Evolutionary conservation across 2,888 invertebrate species (phyloP), one percentile per base, ranked within the genome.

Genomic region (Sipunculus nudus): DNA sequence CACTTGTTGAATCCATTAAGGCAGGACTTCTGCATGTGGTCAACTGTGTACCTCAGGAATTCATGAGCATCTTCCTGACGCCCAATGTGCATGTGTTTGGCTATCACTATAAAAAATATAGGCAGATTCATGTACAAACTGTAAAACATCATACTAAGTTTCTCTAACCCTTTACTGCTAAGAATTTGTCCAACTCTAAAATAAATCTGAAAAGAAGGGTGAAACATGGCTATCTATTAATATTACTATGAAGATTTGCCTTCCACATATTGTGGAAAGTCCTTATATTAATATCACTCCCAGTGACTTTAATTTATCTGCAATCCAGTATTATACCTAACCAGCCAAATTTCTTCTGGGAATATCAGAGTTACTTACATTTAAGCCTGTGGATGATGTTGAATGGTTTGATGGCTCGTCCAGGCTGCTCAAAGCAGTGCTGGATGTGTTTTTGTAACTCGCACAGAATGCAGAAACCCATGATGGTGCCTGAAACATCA

Each of bases 21-120:
- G 83, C 92, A 95, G 43, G 93, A 90, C 75, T 92, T 92, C 79
- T 96, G 64, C 93, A 97, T 94, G 46, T 94, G 92, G 84, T 97
- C 96, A 21, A 97, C 89, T 45, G 97, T 87, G 83, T 95, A 95
- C 64, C 96, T 89, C 61, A 98, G 86, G 84, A 97, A 97, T 84
- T 98, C 97, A 84, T 97, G 97, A 1, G 97, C 96, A 88, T 98
- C 97, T 85, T 98, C 97, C 85, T 98, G 97, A 23, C 94, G 87
- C 0, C 96, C 96, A 68, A 92, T 92, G 43, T 91, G 90, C 81
- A 97, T 88, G 78, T 94, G 94, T 79, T 93, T 90, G 78, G 94
- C 89, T 75, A 90, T 89, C 60, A 75, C 82, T 86, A 87, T 86
- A 72, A 67, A 59, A 59, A n/a, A n/a, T n/a, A n/a, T n/a, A n/a